Base-by-base conservation (phyloP, 2,797 vertebrate genomes). In the Xiphophorus birchmanni region DNA sequence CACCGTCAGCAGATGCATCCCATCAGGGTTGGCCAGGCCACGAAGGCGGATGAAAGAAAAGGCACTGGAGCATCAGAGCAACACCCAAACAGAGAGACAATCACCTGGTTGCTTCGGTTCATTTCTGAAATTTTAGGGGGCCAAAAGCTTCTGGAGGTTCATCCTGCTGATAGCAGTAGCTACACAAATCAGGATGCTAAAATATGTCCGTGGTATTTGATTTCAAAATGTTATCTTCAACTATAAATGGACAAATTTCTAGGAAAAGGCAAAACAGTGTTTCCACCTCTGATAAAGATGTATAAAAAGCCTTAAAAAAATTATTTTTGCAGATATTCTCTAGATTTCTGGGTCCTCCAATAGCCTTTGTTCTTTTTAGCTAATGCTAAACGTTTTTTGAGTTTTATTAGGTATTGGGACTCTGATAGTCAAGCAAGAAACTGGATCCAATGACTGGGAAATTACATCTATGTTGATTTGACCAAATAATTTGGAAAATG, bases 41-140 rank as follows among this genome's bases (percentile, higher is more conserved):
- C n/a, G 73, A 81, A 21, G 48, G 52, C 4, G 29, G 58, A 48
- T 63, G 65, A 13, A 79, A 23, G 52, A n/a, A 23, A 78, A 81
- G 77, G 47, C 40, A n/a, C 69, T 54, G n/a, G 67, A 82, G 85
- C 80, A 72, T 73, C 82, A 45, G 67, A 80, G 80, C 80, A 3
- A n/a, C 45, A 18, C 58, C 52, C 72, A 4, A 2, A 44, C 63
- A 18, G 79, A 2, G 60, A 84, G 79, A 52, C 5, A 1, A 47
- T 90, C 87, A 78, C 44, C 74, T 86, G 90, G 86, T 88, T 67
- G 83, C 77, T 12, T 76, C 21, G 74, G 47, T 84, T 86, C 82
- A 72, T 29, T 35, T 35, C 80, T 80, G 37, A 1, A 77, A n/a
- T 32, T 35, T 65, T 47, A 17, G 0, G n/a, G 75, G 45, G 50